phyloP scores from a whole-genome alignment of 2,113 vertebrate genomes.

The Aepyceros melampus region DNA sequence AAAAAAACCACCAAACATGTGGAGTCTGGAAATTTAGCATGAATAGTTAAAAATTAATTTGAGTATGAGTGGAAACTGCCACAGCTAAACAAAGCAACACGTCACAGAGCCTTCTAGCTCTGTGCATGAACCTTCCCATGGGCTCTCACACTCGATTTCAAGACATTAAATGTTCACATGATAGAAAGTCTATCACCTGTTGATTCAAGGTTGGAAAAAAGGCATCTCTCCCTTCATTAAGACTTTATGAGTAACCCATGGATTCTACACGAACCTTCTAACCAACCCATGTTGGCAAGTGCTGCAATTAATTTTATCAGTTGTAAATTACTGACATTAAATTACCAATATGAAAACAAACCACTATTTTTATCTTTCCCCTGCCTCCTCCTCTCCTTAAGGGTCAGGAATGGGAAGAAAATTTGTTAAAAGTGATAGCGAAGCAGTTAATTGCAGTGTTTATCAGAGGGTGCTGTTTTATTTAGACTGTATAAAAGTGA shows the following conservation, averaged over 20 bases:
- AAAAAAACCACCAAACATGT: not conserved
- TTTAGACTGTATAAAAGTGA: not conserved
- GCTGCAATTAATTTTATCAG: slow-evolving; percentile 48
- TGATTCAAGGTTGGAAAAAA: not conserved
- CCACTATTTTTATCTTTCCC: not conserved
- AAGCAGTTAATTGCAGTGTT: not conserved
- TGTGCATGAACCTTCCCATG: not conserved
- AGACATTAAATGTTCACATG: not conserved
- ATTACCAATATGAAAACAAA: slow-evolving; percentile 25
- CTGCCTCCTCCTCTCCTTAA: not conserved
- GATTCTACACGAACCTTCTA: slow-evolving; percentile 17
- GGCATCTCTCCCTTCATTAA: not conserved
- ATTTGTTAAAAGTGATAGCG: not conserved
- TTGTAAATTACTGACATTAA: slow-evolving; percentile 33
- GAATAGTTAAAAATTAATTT: not conserved
- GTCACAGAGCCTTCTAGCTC: not conserved
- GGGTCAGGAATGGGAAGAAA: not conserved
- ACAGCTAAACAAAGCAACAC: not conserved
- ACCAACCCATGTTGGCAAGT: not conserved
- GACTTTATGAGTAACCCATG: not conserved
- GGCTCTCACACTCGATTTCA: not conserved
- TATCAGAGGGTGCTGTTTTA: not conserved
- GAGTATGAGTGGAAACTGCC: not conserved
- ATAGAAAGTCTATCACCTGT: too few species aligned
- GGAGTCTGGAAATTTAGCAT: not conserved